Evolutionary conservation across 2,797 vertebrate genomes (phyloP), one percentile per base, ranked within the genome.

Genomic region (Pangasius sanitwongsei): DNA sequence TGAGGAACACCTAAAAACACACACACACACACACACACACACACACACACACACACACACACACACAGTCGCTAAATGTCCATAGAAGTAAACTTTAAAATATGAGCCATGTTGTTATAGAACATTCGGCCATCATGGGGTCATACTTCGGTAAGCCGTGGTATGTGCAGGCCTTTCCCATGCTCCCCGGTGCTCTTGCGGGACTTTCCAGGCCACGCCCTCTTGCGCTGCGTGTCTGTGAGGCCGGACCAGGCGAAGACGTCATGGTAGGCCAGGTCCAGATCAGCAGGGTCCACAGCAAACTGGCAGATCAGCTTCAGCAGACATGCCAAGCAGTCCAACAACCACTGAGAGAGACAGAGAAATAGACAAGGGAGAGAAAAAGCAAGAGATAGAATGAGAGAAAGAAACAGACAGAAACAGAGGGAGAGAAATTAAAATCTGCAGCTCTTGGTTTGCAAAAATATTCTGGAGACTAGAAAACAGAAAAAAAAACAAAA

Each of bases 241-340:
- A 99, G 95, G 86, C 98, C 97, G 55, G 98, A 98, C 98, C 98
- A 99, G 92, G 98, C 98, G 94, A 99, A 99, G 70, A 99, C 97
- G 88, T 99, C 98, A 0, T 99, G 98, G 90, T 99, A 99, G 93
- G 98, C 98, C 93, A 99, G 95, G 93, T 99, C 98, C 93, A 99
- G 94, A 92, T 99, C 98, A 0, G 98, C 97, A 0, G 98, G 98
- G 93, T 99, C 98, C 93, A 99, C 98, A 0, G 98, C 98, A 92
- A 99, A 99, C 95, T 99, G 98, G 94, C 98, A 99, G 93, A 99
- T 98, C 88, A 99, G 94, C 95, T 99, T 99, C 94, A 99, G 95
- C 93, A 99, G 96, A 93, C 98, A 99, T 75, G 98, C 98, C 86
- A 99, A 97, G 93, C 98, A 99, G 96, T 99, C 98, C 91, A 99